phyloP scores from a whole-genome alignment of 2,888 invertebrate species.

The Lasius platythorax region DNA sequence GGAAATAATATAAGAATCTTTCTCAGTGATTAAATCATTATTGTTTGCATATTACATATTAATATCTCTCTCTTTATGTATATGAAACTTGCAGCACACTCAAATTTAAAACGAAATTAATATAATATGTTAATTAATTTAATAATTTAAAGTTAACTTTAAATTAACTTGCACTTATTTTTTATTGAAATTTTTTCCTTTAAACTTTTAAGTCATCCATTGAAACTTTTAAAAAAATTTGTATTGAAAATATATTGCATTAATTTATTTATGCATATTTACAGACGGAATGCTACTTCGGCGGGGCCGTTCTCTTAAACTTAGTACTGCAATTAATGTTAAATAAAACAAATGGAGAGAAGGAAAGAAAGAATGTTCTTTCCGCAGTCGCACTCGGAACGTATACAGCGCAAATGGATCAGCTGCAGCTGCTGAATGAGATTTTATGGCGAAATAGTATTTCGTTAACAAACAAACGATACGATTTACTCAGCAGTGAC shows the following conservation, averaged over 20 bases:
- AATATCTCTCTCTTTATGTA: background rate
- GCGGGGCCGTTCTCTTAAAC: conserved; percentile 72
- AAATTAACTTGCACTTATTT: conserved; percentile 11
- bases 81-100: background rate
- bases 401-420: conserved; percentile 86
- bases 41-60: background rate
- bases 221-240: background rate
- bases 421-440: conserved; percentile 87
- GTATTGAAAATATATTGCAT: background rate
- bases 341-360: conserved; percentile 58
- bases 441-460: conserved; percentile 89
- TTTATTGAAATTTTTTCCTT: background rate
- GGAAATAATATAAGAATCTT: background rate
- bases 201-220: background rate
- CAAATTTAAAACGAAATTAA: background rate
- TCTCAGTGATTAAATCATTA: background rate
- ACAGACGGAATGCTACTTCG: conserved; percentile 57
- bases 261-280: conserved; percentile 23
- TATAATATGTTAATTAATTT: background rate
- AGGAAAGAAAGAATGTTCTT: conserved; percentile 65
- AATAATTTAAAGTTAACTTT: conserved; percentile 6
- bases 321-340: conserved; percentile 77
- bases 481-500: conserved; percentile 83
- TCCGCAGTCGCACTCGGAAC: conserved; percentile 86
- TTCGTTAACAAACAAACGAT: conserved; percentile 86